Base-by-base conservation (phyloP, 2,888 invertebrate species). In the Acrobasis repandana region DNA sequence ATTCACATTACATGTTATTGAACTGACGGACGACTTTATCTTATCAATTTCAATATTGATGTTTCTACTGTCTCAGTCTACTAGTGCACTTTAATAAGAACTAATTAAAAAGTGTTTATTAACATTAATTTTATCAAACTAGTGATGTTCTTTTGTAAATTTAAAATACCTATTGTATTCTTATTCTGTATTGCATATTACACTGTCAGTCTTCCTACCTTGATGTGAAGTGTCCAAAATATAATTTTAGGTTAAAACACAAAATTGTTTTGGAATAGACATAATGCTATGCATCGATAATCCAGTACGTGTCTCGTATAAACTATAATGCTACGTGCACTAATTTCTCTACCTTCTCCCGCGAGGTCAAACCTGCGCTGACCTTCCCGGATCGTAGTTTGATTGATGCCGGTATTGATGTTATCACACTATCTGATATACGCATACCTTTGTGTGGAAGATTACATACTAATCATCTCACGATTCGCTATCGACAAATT, bases 41-140 rank as follows among this genome's bases (percentile, higher is more conserved):
- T 90, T 90, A 90, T 90, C 89, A 75, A 68, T 71, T 73, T 64
- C 63, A 77, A 81, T 83, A 83, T 80, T 82, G 81, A 82, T 76
- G 80, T 78, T 82, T 79, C 76, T 71, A 73, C 70, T 65, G 65
- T 68, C 74, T 76, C 77, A 81, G 79, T 82, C 69, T 72, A 71
- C 66, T 65, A 68, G 65, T 69, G 71, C 65, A 68, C 68, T 69
- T 67, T 70, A 64, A 67, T 61, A 69, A 73, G 65, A 72, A 63
- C 67, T 67, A 62, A 58, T 63, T n/a, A n/a, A n/a, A n/a, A n/a
- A n/a, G 65, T 67, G 66, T 59, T n/a, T 36, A 33, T 36, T 38
- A 6, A 65, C 66, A 65, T 59, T 11, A 28, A 33, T 36, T 38
- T 49, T 28, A 11, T 47, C n/a, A 2, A 34, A 33, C n/a, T 11